Percentiles rank a stretch among this genome's conserved stretches.
Evolutionary conservation across 2,113 vertebrate species (phyloP).

Genomic region (Sebastes fasciatus): DNA sequence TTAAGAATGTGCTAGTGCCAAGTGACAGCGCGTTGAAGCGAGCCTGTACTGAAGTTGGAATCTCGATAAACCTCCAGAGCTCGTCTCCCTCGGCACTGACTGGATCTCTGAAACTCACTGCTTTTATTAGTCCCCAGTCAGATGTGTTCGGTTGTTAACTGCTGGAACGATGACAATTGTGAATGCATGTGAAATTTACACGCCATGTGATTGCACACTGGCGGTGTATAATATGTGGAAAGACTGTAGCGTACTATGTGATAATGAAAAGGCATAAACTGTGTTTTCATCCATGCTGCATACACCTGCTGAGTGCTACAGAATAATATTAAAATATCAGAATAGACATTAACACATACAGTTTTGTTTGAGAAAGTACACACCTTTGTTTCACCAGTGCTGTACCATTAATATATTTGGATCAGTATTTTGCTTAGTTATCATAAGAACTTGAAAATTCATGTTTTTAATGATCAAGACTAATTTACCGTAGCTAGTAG

Average conservation of each 20-base stretch:
- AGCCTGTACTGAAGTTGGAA: conserved; percentile 20
- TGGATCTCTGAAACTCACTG: conserved; percentile 7
- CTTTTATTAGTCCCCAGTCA: conserved; percentile 10
- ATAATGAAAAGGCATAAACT: background rate
- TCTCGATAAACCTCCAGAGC: conserved; percentile 35
- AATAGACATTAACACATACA: background rate
- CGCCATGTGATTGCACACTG: background rate
- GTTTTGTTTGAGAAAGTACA: background rate
- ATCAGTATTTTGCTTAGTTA: background rate
- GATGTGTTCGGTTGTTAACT: conserved; percentile 15
- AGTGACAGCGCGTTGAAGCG: conserved; percentile 29
- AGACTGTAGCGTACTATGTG: background rate
- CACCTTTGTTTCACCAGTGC: background rate
- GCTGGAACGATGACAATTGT: conserved; percentile 11
- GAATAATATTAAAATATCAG: background rate
- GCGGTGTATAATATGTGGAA: background rate
- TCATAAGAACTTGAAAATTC: too few species aligned
- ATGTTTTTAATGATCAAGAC: background rate
- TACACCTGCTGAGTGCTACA: background rate
- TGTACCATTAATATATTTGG: background rate
- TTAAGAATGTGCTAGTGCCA: conserved; percentile 31
- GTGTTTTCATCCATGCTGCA: background rate
- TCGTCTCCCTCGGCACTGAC: background rate
- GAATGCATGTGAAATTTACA: conserved; percentile 3
- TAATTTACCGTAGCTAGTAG: background rate